These are phyloP conservation scores for Caenorhabditis tropicalis DNA, from an alignment of 1,140 invertebrate genomes.

Conservation along the genomic window DNA sequence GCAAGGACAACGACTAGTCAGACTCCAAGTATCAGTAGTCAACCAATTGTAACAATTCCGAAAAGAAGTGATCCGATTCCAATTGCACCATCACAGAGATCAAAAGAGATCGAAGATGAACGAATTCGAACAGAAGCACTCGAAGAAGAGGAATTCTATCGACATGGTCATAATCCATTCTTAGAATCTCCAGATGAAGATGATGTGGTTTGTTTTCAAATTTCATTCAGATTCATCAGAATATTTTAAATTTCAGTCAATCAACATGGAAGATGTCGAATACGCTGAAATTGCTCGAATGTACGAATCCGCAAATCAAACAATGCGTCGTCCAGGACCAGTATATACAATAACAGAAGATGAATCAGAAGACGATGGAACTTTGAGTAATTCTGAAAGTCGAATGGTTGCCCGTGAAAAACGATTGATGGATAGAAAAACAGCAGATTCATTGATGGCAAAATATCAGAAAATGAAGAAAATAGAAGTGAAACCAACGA, in stretches of 20 bases:
- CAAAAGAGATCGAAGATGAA: slow-evolving; percentile 26
- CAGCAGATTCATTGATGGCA: slow-evolving; percentile 16
- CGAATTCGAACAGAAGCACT: neutral
- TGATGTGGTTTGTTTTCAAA: slow-evolving; percentile 47
- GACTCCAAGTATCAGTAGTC: neutral
- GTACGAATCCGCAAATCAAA: slow-evolving; percentile 47
- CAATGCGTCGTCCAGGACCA: slow-evolving; percentile 63
- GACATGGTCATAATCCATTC: slow-evolving; percentile 62
- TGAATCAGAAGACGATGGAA: slow-evolving; percentile 63
- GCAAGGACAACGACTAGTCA: slow-evolving; percentile 51
- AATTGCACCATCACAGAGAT: slow-evolving; percentile 22
- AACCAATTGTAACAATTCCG: neutral
- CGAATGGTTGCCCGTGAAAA: slow-evolving; percentile 25
- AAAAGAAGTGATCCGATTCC: slow-evolving; percentile 25
- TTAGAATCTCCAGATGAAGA: slow-evolving; percentile 64
- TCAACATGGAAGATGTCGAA: slow-evolving; percentile 65
- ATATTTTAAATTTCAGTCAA: slow-evolving; percentile 56
- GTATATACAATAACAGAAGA: slow-evolving; percentile 71
- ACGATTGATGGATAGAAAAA: slow-evolving; percentile 38
- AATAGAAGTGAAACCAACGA: neutral
- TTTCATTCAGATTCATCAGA: neutral
- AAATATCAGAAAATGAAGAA: slow-evolving; percentile 24
- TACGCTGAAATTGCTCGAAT: slow-evolving; percentile 8
- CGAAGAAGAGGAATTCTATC: slow-evolving; percentile 22
- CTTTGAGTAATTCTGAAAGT: slow-evolving; percentile 59